These are phyloP conservation scores for Xenopus petersii DNA, from an alignment of 2,797 vertebrate genomes.

Conservation along the genomic window DNA sequence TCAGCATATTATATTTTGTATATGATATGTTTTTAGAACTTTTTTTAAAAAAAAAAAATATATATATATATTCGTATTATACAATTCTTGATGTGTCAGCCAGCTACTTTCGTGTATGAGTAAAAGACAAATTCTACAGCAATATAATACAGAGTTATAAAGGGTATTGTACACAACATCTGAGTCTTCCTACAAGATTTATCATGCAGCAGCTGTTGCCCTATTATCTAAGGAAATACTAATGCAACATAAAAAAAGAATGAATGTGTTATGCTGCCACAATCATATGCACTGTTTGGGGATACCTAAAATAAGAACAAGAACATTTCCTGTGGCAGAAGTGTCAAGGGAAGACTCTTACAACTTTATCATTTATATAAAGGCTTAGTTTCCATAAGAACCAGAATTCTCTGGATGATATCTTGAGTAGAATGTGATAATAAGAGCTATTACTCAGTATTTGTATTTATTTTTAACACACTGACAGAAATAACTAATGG, in stretches of 20 bases:
- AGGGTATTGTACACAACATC: not conserved
- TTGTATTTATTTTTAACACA: constrained; percentile 9
- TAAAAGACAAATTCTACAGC: not conserved
- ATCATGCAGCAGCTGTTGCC: constrained; percentile 16
- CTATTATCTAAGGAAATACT: constrained; percentile 7
- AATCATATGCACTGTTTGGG: not conserved
- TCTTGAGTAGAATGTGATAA: constrained; percentile 8
- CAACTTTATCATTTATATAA: constrained; percentile 7
- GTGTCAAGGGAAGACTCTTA: constrained; percentile 1
- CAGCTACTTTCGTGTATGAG: not conserved
- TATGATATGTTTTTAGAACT: too few species aligned
- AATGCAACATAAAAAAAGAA: not conserved
- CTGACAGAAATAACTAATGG: constrained; percentile 8
- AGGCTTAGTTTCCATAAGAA: constrained; percentile 10
- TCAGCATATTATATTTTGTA: too few species aligned
- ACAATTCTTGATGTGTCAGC: not conserved
- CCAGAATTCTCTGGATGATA: not conserved
- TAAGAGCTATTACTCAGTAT: constrained; percentile 17
- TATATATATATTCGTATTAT: not conserved
- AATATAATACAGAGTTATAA: not conserved
- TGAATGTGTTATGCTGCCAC: constrained; percentile 6
- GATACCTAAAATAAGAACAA: constrained; percentile 13
- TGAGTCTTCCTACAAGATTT: not conserved
- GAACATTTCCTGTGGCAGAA: not conserved
- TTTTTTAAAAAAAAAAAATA: not conserved